Evolutionary conservation across 2,113 vertebrate genomes (phyloP), one percentile per base, ranked within the genome.

Genomic region (Cinclus cinclus): DNA sequence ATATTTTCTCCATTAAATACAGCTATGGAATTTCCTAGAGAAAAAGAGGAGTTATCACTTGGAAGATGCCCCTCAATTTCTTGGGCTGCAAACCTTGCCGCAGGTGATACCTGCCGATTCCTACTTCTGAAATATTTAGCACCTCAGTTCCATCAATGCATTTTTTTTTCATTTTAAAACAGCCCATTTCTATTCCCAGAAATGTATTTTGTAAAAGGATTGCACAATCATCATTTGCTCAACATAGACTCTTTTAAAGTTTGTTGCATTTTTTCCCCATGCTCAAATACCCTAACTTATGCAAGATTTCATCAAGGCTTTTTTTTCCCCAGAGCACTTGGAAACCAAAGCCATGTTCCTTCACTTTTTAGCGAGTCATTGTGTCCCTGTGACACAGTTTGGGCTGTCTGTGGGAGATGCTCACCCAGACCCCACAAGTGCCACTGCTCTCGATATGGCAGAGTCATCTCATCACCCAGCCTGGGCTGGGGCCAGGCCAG

Each of bases 401-500:
- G 55, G 20, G 46, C 35, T 41, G 41, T 8, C 44, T 1, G 1
- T 3, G 13, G 33, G 65, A 58, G 65, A 31, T 10, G 27, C 16
- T 59, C 56, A 11, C n/a, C 7, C 70, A 44, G 56, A 25, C 6
- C 14, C 60, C 8, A 14, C 1, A 4, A 22, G 71, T 31, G 24
- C 41, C 41, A 8, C 8, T 12, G 20, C 67, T 35, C 60, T 59
- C 0, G 0, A n/a, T 42, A 10, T 4, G 39, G 7, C 69, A 53
- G 47, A 47, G n/a, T 6, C 17, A 14, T 2, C 37, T 73, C 87
- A 35, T 17, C 41, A 1, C 22, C 64, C 67, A 41, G 28, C 28
- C 35, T 18, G 16, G 31, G 23, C n/a, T 55, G 15, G 16, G 63
- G 41, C 47, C 7, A 8, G 74, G 20, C 58, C 69, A 81, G n/a